A percentile compares a stretch with the other conserved stretches of the same genome.
phyloP scores from a whole-genome alignment of 2,888 invertebrate species.

The Ophonus ardosiacus region DNA sequence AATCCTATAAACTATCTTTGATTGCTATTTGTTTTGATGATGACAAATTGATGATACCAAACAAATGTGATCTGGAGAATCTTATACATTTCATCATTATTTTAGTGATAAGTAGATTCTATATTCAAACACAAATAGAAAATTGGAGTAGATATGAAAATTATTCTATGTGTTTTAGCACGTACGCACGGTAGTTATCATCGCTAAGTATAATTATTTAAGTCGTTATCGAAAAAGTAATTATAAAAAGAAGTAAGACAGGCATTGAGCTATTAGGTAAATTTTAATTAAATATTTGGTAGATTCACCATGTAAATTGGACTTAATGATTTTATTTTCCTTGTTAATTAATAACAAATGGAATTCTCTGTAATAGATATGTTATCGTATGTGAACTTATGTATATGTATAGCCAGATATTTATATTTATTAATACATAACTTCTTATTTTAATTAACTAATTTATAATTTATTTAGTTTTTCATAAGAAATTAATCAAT shows the following conservation, averaged over 20 bases:
- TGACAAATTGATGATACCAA: neutral
- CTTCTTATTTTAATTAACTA: no score
- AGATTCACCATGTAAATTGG: no score
- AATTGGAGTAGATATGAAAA: neutral
- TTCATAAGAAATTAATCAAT: no score
- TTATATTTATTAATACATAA: no score
- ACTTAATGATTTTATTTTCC: no score
- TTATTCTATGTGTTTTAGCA: neutral
- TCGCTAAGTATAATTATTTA: neutral
- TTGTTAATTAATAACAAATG: no score
- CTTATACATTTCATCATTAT: neutral
- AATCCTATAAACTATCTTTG: slow-evolving; percentile 3
- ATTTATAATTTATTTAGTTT: no score
- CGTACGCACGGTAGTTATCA: neutral
- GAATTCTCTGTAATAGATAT: no score
- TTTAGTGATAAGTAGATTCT: neutral
- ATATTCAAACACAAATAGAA: neutral
- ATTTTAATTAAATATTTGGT: neutral
- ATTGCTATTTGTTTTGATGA: slow-evolving; percentile 20
- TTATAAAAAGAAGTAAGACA: neutral
- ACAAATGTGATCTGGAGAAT: neutral
- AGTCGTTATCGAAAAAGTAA: neutral
- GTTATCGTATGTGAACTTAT: no score
- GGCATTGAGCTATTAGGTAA: neutral
- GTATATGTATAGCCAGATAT: no score